Conservation (phyloP, 2,888 invertebrate species). For the Apotomis betuletana region DNA sequence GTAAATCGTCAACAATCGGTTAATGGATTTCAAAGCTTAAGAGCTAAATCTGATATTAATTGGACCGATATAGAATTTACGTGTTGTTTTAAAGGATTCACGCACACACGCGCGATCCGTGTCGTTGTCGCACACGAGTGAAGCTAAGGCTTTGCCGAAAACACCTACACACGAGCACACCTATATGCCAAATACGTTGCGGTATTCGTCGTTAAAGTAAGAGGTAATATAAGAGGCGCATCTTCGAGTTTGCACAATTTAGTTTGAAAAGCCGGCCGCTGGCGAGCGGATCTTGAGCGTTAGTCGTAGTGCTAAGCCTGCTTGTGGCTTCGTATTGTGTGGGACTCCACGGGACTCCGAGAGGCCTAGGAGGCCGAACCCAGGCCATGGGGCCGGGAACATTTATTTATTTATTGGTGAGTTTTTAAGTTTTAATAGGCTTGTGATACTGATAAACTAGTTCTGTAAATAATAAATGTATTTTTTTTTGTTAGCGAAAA, state of each 20-base stretch:
- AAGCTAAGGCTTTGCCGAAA: constrained; percentile 66
- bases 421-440: constrained; percentile 46
- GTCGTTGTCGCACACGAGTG: constrained; percentile 56
- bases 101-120: constrained; percentile 48
- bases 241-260: constrained; percentile 82
- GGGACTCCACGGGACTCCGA: constrained; percentile 12
- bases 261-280: constrained; percentile 78
- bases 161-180: constrained; percentile 64
- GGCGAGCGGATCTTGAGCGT: constrained; percentile 76
- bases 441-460: neutral
- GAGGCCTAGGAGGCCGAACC: constrained; percentile 68
- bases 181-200: constrained; percentile 80
- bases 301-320: constrained; percentile 61
- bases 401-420: constrained; percentile 72
- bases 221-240: constrained; percentile 83
- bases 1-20: constrained; percentile 20
- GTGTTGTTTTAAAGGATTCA: constrained; percentile 31
- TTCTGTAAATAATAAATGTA: neutral
- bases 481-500: neutral
- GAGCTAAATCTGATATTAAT: constrained; percentile 47
- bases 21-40: constrained; percentile 39
- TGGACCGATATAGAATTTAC: constrained; percentile 53
- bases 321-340: constrained; percentile 56
- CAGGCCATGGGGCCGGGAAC: constrained; percentile 79
- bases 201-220: constrained; percentile 80